Evolutionary conservation across 2,888 invertebrate species (phyloP).

Genomic region (Lissocephala sabroskyi): DNA sequence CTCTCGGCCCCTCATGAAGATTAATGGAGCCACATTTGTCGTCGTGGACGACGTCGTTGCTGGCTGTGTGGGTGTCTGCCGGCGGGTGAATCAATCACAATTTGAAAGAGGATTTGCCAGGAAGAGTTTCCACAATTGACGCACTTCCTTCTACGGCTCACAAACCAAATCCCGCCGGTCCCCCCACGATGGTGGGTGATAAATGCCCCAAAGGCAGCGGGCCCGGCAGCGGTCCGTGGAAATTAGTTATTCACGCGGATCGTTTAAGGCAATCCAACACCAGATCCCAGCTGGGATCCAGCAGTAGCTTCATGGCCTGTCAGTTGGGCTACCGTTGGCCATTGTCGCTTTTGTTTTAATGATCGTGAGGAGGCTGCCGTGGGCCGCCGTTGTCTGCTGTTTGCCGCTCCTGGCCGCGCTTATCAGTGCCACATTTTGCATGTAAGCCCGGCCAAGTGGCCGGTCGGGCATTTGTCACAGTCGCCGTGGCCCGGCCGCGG

Average conservation of each 20-base stretch:
- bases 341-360: slow-evolving; percentile 69
- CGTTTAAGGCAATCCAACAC: slow-evolving; percentile 67
- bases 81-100: no score
- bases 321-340: slow-evolving; percentile 42
- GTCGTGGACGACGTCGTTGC: no score
- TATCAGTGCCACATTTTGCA: slow-evolving; percentile 67
- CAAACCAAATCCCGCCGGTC: no score
- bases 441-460: slow-evolving; percentile 34
- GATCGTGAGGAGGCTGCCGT: slow-evolving; percentile 57
- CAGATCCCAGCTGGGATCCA: slow-evolving; percentile 22
- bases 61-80: slow-evolving; percentile 12
- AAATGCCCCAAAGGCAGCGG: slow-evolving; percentile 51
- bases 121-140: no score
- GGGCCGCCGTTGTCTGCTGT: no score
- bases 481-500: slow-evolving; percentile 34
- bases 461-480: slow-evolving; percentile 56
- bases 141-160: no score
- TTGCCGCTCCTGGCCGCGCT: slow-evolving; percentile 45
- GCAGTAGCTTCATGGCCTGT: slow-evolving; percentile 53
- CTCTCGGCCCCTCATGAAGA: no score
- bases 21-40: no score
- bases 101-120: no score
- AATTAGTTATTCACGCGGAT: slow-evolving; percentile 72
- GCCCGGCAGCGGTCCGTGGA: slow-evolving; percentile 63
- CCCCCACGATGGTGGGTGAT: slow-evolving; percentile 65